Base-by-base conservation (phyloP, 2,888 invertebrate genomes). In the Yponomeuta plumbellus region DNA sequence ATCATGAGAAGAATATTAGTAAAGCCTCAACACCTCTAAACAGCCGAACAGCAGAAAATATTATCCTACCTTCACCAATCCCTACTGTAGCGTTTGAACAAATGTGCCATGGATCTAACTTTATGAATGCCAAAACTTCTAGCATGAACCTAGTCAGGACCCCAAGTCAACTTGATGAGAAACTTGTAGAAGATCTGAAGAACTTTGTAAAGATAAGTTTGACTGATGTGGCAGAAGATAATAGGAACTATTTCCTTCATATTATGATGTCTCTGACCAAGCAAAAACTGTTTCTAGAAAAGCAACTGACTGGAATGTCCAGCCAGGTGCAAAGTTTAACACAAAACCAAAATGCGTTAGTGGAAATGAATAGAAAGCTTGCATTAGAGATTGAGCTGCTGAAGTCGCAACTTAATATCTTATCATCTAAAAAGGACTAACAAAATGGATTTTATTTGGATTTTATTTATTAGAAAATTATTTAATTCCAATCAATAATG, bases 191-290 rank as follows among this genome's bases (percentile, higher is more conserved):
- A 64, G 91, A 91, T 40, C 70, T 91, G 22, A 91, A 91, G 74
- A 87, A 91, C 68, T 89, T 86, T 67, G 79, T 91, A 1, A 86
- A 86, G 71, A 71, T 86, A 44, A 78, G 80, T 57, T 68, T 90
- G 58, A 76, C 84, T 0, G 89, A 91, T 77, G 81, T 88, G 2
- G 80, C 87, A 1, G 86, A 87, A 71, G 86, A 89, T 67, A 90
- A 85, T 68, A 80, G 84, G 66, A 87, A 88, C 71, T 86, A 87
- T 74, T 91, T 87, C 69, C 80, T 90, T 0, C 85, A 86, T 67
- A 81, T 89, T n/a, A 90, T 89, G 85, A 87, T 91, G 87, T 86
- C 85, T 39, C 75, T 91, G 21, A 91, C 91, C 1, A 92, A 91
- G 72, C 90, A 91, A 69, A 87, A 89, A 69, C 69, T 92, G 68